phyloP scores from a whole-genome alignment of 2,888 invertebrate species.

The Ectemnius lituratus region DNA sequence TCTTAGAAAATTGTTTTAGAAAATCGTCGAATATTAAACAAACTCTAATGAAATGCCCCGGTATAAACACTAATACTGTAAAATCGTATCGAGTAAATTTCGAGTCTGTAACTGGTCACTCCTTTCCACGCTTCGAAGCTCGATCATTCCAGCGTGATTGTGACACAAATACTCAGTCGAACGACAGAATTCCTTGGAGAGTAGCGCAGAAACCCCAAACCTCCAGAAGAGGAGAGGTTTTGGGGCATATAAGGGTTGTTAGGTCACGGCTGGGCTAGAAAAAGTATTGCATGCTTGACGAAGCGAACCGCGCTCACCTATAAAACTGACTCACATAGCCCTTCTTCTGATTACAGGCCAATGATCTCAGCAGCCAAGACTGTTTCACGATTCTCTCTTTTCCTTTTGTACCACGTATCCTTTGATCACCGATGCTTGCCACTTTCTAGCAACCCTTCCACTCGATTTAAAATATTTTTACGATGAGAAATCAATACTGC shows the following conservation, averaged over 20 bases:
- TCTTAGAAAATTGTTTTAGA: no score
- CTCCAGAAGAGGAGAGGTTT: no score
- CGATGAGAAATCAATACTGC: no score
- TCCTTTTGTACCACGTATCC: background rate
- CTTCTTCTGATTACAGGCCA: background rate
- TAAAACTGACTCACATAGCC: conserved; percentile 13
- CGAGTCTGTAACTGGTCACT: no score
- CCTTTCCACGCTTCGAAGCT: no score
- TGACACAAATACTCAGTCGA: conserved; percentile 8
- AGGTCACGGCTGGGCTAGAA: conserved; percentile 10
- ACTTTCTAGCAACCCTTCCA: no score
- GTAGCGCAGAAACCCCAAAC: background rate
- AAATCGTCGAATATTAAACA: no score
- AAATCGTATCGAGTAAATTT: no score
- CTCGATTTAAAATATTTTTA: no score
- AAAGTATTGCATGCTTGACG: conserved; percentile 24
- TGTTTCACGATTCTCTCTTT: background rate
- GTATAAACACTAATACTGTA: no score
- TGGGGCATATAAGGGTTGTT: background rate
- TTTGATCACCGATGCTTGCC: no score
- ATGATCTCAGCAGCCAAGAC: background rate
- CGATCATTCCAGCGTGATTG: background rate
- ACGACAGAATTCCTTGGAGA: conserved; percentile 7
- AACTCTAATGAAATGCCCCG: no score
- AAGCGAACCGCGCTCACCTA: conserved; percentile 7